Base-by-base conservation (phyloP, 2,797 vertebrate species). In the Poecilia gillii region DNA sequence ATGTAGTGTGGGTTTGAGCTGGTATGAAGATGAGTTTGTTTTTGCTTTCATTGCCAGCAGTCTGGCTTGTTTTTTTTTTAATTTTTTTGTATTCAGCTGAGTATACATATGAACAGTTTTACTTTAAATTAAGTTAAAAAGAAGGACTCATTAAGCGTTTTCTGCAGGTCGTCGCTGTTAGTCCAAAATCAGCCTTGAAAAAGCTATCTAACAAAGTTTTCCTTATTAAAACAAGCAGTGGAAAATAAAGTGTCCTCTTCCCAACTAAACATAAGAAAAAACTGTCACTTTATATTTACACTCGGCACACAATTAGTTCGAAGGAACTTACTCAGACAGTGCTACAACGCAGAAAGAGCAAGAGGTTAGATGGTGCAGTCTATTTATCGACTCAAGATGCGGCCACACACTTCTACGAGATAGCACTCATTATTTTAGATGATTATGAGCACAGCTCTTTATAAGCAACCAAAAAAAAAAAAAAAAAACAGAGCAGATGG, bases 261-360 rank as follows among this genome's bases (percentile, higher is more conserved):
- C 31, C 14, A 41, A 49, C 72, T 6, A 20, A 82, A 73, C 57
- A 83, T 53, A 36, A 49, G 39, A 77, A 70, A 70, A 74, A 31
- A 76, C 20, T 78, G 71, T 80, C 1, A 71, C 55, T 62, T 74
- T 70, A 12, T 75, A 43, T 82, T 82, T 80, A 18, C 3, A 0
- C 85, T 75, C 25, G 0, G n/a, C 79, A 79, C 59, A 81, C 73
- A 79, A 85, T 87, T 77, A 85, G 43, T 70, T 39, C 31, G 31
- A 39, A 82, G 81, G 72, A 80, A 77, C 76, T 75, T 76, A 57
- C 70, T 49, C 41, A 73, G 72, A 77, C 41, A 33, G 20, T 83
- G 74, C 81, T 71, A 57, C 23, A 68, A 39, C 33, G 82, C 68
- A 80, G 68, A 72, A 49, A 72, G 57, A 78, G 28, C 59, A 64